Conservation (phyloP, 2,113 vertebrate species). For the Plestiodon gilberti region DNA sequence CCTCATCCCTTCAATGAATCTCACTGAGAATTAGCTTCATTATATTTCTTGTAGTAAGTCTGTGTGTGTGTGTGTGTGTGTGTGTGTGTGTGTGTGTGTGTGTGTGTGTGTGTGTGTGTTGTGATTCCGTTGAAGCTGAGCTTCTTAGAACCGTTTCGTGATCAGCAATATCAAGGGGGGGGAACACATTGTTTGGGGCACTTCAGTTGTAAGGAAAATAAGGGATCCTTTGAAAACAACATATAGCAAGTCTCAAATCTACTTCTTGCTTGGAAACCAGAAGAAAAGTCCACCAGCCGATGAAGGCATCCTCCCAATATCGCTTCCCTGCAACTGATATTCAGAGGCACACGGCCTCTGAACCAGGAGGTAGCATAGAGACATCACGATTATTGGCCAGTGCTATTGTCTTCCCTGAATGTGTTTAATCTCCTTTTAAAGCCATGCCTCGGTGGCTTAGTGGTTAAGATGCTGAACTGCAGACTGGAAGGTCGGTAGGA, state of each 20-base stretch:
- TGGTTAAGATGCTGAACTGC: no score
- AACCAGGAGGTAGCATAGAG: no score
- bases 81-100: not conserved
- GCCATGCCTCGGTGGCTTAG: no score
- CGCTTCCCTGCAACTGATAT: no score
- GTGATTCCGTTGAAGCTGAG: not conserved
- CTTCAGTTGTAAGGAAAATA: not conserved
- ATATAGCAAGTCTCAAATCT: not conserved
- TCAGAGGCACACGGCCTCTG: no score
- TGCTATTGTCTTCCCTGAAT: no score
- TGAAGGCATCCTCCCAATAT: no score
- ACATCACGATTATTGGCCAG: no score
- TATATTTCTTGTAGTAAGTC: not conserved
- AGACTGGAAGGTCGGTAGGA: no score
- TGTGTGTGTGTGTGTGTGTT: not conserved
- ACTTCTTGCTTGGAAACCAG: not conserved
- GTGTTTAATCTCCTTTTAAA: no score
- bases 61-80: not conserved
- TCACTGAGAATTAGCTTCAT: conserved; percentile 40
- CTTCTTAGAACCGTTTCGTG: not conserved
- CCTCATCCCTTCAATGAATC: not conserved
- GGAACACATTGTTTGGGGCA: not conserved
- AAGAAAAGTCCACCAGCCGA: no score
- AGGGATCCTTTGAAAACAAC: not conserved
- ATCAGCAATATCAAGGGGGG: no score